Conservation (phyloP, 2,113 vertebrate species). For the Tichodroma muraria region DNA sequence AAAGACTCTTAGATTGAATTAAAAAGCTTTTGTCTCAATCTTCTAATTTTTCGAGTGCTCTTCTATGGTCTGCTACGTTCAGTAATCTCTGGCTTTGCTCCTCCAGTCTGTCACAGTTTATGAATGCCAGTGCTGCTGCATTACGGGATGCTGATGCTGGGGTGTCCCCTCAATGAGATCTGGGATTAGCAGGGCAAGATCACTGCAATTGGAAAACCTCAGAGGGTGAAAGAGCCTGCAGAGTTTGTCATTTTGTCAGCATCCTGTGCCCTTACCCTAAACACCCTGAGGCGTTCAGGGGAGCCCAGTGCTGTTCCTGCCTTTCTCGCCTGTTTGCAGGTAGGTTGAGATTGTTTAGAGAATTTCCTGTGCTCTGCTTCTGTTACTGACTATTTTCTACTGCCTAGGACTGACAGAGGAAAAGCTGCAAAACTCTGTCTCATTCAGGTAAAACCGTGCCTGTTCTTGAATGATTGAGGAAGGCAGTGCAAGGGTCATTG, state of each 20-base stretch:
- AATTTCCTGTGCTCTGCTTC: not conserved
- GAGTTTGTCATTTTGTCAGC: not conserved
- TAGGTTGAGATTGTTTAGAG: not conserved
- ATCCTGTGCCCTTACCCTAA: no score
- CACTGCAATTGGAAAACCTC: not conserved
- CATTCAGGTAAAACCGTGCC: not conserved
- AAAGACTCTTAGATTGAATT: not conserved
- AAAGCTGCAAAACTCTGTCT: not conserved
- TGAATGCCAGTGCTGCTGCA: not conserved
- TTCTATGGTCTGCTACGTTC: accelerated
- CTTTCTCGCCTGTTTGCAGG: not conserved
- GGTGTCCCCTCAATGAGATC: not conserved
- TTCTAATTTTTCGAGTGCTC: not conserved
- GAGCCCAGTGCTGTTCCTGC: not conserved
- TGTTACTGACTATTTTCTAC: not conserved
- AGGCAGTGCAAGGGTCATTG: not conserved
- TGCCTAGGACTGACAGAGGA: not conserved
- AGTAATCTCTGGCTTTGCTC: not conserved
- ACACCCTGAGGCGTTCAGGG: accelerated
- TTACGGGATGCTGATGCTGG: not conserved
- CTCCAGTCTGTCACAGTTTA: not conserved
- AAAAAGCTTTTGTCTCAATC: not conserved
- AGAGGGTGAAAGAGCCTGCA: not conserved
- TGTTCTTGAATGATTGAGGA: not conserved
- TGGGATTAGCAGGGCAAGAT: not conserved